Base-by-base conservation (phyloP, 2,888 invertebrate species). In the Fissipunctia ypsillon region DNA sequence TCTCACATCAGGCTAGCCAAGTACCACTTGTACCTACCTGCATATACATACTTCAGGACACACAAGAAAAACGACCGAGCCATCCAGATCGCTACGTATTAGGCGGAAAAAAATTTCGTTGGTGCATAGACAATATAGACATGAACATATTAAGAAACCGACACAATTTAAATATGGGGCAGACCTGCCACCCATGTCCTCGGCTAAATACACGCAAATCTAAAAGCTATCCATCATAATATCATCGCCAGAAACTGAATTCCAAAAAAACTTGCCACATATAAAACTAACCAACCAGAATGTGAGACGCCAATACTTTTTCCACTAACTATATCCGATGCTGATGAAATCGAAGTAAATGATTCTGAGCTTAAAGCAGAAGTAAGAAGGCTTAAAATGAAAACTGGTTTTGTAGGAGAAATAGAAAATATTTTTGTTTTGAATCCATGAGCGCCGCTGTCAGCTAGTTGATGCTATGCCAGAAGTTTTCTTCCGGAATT, bases 391-490 rank as follows among this genome's bases (percentile, higher is more conserved):
- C 64, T 60, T 66, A 70, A 66, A 80, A 69, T 78, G 10, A 71
- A 38, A 12, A 76, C 35, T 73, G 41, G 35, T 68, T 43, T 60
- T 68, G 69, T 70, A 25, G 16, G 12, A 16, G 59, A 64, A 79
- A 80, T 64, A 78, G 63, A 65, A 80, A 83, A 85, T 76, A 76
- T 79, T 82, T 84, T 79, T 79, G 81, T 83, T 81, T 81, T 71
- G 74, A 71, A 78, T 70, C 68, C 50, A 70, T 25, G 76, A 85
- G 87, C 89, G 89, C 87, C 87, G 75, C 82, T 91, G 92, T 91
- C 92, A 90, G 81, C 84, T 69, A 77, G 80, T 90, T 92, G 93
- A 91, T 74, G 78, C 28, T 61, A 74, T 88, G 93, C 93, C 93
- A 94, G 86, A 81, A 87, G 70, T 69, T 75, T 43, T 80, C 88